A percentile compares a stretch with the other conserved stretches of the same genome.
Evolutionary conservation across 2,888 invertebrate species (phyloP).

Genomic region (Geotrupes spiniger): DNA sequence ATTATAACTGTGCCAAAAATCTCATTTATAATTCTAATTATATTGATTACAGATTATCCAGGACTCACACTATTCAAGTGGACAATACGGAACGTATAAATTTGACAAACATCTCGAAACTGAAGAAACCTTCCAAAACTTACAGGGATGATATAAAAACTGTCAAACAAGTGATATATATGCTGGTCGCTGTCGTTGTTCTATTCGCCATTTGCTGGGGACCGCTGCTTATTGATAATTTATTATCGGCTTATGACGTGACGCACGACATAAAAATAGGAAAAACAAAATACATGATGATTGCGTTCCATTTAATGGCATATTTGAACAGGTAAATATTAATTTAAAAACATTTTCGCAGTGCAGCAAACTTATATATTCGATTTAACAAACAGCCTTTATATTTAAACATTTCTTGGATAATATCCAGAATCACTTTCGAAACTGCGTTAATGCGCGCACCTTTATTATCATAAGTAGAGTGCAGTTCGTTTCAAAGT

Average conservation of each 20-base stretch:
- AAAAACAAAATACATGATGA: slow-evolving; percentile 58
- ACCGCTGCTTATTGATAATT: slow-evolving; percentile 63
- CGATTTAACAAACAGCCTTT: too few relatives aligned
- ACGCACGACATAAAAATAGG: slow-evolving; percentile 55
- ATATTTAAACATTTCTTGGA: too few relatives aligned
- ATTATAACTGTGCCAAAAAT: too few relatives aligned
- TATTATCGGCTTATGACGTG: slow-evolving; percentile 60
- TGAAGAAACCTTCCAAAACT: slow-evolving; percentile 4
- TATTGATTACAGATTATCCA: slow-evolving; percentile 21
- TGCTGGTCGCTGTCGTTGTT: slow-evolving; percentile 68
- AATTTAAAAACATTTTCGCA: too few relatives aligned
- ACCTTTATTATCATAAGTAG: too few relatives aligned
- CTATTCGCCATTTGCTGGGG: slow-evolving; percentile 69
- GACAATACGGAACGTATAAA: slow-evolving; percentile 26
- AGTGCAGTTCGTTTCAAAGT: too few relatives aligned
- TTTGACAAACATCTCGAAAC: slow-evolving; percentile 20
- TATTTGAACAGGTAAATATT: slow-evolving; percentile 61
- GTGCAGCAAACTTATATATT: too few relatives aligned
- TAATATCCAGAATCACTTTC: too few relatives aligned
- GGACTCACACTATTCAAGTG: slow-evolving; percentile 22
- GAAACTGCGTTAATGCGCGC: too few relatives aligned
- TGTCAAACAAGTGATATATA: slow-evolving; percentile 65
- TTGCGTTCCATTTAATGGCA: slow-evolving; percentile 62
- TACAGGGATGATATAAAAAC: slow-evolving; percentile 37
- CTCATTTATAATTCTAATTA: too few relatives aligned